Percentiles rank a stretch among this genome's conserved stretches.
phyloP scores from a whole-genome alignment of 1,140 invertebrate species.

The Saxidomus purpurata region DNA sequence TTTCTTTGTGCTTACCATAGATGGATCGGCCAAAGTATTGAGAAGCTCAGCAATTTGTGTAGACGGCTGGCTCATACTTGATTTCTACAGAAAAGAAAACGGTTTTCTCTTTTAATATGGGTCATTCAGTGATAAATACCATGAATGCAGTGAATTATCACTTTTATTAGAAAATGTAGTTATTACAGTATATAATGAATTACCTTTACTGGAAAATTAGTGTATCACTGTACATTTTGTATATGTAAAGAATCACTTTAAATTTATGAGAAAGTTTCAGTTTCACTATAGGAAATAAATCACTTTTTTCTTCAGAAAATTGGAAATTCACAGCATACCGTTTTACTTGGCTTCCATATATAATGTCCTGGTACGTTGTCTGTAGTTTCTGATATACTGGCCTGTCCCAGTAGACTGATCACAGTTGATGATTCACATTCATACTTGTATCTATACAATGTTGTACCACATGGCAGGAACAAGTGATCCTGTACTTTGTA shows the following conservation, averaged over 20 bases:
- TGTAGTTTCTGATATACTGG: not conserved
- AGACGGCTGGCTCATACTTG: not conserved
- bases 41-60: not conserved
- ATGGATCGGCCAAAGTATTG: not conserved
- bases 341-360: constrained; percentile 30
- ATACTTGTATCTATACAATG: constrained; percentile 41
- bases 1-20: not conserved
- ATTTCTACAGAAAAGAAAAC: not conserved
- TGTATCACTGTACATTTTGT: too few species aligned
- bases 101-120: too few species aligned
- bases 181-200: too few species aligned
- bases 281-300: too few species aligned
- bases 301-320: too few species aligned
- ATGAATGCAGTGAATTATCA: too few species aligned
- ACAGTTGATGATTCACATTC: constrained; percentile 38
- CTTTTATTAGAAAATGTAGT: too few species aligned
- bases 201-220: too few species aligned
- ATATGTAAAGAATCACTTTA: too few species aligned
- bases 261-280: too few species aligned
- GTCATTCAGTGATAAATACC: too few species aligned
- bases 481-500: constrained; percentile 20
- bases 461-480: constrained; percentile 47
- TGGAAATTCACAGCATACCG: not conserved
- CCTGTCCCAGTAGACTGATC: constrained; percentile 41
- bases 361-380: constrained; percentile 1